These are phyloP conservation scores for Halocaridina rubra DNA, from an alignment of 2,888 invertebrate species.

Conservation along the genomic window DNA sequence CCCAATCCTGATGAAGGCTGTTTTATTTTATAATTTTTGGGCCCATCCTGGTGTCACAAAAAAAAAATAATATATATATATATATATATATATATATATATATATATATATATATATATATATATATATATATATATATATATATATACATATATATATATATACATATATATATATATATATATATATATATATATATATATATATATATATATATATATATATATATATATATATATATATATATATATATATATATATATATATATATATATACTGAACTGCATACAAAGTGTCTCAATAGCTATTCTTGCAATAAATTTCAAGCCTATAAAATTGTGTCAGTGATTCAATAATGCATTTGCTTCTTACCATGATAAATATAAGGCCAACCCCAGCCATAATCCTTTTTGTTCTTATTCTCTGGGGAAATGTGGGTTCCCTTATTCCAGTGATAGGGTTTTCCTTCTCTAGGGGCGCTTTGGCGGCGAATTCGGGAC, in stretches of 20 bases:
- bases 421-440: slow-evolving; percentile 71
- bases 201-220: slow-evolving; percentile 23
- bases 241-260: slow-evolving; percentile 12
- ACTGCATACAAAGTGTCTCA: too few relatives aligned
- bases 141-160: neutral
- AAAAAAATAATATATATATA: too few relatives aligned
- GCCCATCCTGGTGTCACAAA: too few relatives aligned
- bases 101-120: too few relatives aligned
- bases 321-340: too few relatives aligned
- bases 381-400: slow-evolving; percentile 72
- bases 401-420: slow-evolving; percentile 71
- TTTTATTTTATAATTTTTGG: too few relatives aligned
- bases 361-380: slow-evolving; percentile 73
- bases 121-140: too few relatives aligned
- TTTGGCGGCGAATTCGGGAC: slow-evolving; percentile 73
- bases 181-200: neutral
- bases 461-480: slow-evolving; percentile 72
- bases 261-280: neutral
- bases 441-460: slow-evolving; percentile 73
- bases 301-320: too few relatives aligned
- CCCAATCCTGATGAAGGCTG: too few relatives aligned
- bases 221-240: slow-evolving; percentile 23
- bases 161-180: neutral
- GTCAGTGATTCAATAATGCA: too few relatives aligned
- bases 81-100: too few relatives aligned